Conservation (phyloP, 2,113 vertebrate genomes). For the Monopterus albus region DNA sequence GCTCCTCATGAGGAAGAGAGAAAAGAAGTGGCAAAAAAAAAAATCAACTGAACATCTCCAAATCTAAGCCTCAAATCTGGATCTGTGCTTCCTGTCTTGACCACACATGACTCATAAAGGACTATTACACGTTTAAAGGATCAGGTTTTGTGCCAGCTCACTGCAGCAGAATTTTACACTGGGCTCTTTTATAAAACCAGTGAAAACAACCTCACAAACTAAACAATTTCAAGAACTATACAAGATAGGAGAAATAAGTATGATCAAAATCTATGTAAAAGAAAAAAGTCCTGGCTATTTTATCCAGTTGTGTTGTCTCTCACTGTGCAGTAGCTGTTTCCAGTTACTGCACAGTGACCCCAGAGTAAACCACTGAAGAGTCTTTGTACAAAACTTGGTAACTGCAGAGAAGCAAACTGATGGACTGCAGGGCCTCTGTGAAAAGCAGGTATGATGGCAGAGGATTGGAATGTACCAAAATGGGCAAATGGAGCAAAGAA, state of each 20-base stretch:
- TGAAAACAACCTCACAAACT: conserved; percentile 1
- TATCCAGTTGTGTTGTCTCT: conserved; percentile 4
- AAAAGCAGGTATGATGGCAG: conserved; percentile 79
- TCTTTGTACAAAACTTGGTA: conserved; percentile 72
- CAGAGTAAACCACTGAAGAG: conserved; percentile 46
- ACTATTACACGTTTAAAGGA: conserved; percentile 30
- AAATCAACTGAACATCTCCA: conserved; percentile 31
- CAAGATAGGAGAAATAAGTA: not conserved
- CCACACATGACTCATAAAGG: conserved; percentile 70
- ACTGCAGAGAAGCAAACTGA: conserved; percentile 49
- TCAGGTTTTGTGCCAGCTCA: conserved; percentile 11
- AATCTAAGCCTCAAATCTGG: conserved; percentile 60
- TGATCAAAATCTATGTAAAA: not conserved
- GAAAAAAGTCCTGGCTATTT: conserved; percentile 4
- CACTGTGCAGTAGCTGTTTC: conserved; percentile 36
- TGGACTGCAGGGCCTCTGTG: conserved; percentile 46
- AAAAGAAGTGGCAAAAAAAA: conserved; percentile 51
- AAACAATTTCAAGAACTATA: not conserved
- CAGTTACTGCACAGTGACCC: conserved; percentile 35
- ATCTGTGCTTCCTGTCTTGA: conserved; percentile 56
- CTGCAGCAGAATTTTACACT: conserved; percentile 12
- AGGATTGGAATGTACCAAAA: conserved; percentile 79
- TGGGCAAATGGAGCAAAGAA: conserved; percentile 52
- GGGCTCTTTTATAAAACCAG: conserved; percentile 2
- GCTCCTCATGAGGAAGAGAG: conserved; percentile 50